phyloP scores from a whole-genome alignment of 1,140 invertebrate species.

The Drosophila pectinifera region DNA sequence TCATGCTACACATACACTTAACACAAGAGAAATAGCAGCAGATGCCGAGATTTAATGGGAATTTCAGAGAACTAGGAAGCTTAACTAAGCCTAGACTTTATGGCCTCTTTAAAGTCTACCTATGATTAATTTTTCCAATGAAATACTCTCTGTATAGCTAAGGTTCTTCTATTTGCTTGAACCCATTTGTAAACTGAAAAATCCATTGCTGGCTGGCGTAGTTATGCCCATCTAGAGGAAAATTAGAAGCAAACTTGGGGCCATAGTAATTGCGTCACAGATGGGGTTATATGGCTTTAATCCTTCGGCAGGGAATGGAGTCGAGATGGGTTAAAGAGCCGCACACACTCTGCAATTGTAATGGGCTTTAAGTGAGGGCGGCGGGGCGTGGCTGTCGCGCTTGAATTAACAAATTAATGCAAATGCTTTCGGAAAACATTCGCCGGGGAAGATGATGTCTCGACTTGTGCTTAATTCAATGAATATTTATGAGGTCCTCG shows the following conservation, averaged over 20 bases:
- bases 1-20: slow-evolving; percentile 38
- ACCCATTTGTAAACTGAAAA: slow-evolving; percentile 12
- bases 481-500: slow-evolving; percentile 72
- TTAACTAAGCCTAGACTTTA: not conserved
- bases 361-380: slow-evolving; percentile 64
- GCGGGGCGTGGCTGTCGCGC: slow-evolving; percentile 66
- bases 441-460: slow-evolving; percentile 18
- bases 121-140: no score
- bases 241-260: slow-evolving; percentile 53
- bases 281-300: slow-evolving; percentile 35
- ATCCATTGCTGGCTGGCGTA: slow-evolving; percentile 1
- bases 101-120: rapidly evolving
- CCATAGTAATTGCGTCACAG: slow-evolving; percentile 47
- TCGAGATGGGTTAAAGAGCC: no score
- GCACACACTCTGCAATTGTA: slow-evolving; percentile 57
- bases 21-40: not conserved
- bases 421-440: slow-evolving; percentile 58
- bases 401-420: slow-evolving; percentile 84
- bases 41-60: not conserved
- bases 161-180: not conserved
- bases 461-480: slow-evolving; percentile 59
- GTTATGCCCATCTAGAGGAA: slow-evolving; percentile 36
- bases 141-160: not conserved
- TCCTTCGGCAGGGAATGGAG: not conserved
- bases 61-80: not conserved